These are phyloP conservation scores for Argyresthia albistria DNA, from an alignment of 2,888 invertebrate genomes.

Conservation along the genomic window DNA sequence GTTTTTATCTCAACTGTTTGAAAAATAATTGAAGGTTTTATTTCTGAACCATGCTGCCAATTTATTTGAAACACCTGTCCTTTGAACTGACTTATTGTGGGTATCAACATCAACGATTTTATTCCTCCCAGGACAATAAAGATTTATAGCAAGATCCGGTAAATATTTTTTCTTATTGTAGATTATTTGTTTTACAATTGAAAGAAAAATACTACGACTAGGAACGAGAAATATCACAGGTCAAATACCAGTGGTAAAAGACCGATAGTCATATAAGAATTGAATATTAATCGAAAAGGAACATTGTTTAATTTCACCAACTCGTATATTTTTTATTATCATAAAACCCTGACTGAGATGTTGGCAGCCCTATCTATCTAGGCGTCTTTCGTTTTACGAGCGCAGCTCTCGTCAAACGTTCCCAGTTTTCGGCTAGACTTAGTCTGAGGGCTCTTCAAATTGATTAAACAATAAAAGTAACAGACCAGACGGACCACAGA, in stretches of 20 bases:
- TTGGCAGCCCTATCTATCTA: background rate
- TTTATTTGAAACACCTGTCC: background rate
- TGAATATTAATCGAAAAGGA: no score
- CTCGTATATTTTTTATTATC: no score
- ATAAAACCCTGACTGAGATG: no score
- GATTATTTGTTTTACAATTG: background rate
- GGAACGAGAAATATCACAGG: no score
- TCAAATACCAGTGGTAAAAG: no score
- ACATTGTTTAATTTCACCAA: no score
- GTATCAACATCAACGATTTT: no score
- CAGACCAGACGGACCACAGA: no score
- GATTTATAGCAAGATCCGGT: no score
- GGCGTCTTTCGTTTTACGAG: slow-evolving; percentile 17
- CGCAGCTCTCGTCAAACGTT: slow-evolving; percentile 55
- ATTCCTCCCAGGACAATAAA: no score
- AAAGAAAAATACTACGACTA: no score
- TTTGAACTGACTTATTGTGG: no score
- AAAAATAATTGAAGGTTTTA: background rate
- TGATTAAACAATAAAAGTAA: background rate
- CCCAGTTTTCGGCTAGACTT: slow-evolving; percentile 27
- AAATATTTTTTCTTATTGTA: background rate
- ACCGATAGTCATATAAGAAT: background rate
- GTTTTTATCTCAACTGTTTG: background rate
- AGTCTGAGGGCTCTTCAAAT: background rate
- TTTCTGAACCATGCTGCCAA: background rate